Base-by-base conservation (phyloP, 2,113 vertebrate species). In the Pundamilia nyererei region DNA sequence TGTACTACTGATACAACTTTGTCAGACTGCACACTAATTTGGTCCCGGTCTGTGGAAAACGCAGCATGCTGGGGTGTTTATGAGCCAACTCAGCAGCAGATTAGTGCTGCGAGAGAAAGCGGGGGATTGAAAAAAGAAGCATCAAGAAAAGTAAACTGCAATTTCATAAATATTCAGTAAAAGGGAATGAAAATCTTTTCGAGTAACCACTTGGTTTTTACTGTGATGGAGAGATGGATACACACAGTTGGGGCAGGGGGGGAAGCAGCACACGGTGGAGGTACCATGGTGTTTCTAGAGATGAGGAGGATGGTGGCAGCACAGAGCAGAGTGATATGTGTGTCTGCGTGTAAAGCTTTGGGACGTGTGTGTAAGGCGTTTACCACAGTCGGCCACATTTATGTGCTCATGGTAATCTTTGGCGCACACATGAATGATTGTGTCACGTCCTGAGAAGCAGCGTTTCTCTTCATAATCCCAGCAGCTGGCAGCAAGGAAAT, bases 401-500 rank as follows among this genome's bases (percentile, higher is more conserved):
- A 54, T 49, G 68, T 83, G 83, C 65, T 87, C 75, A 15, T 82
- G 29, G 54, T 89, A 90, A 86, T 92, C 84, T 77, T 82, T 19
- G 31, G 24, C 49, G 80, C 49, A 58, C 77, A 82, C 86, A 53
- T 56, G 62, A 87, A 79, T 31, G 72, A 49, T 58, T 68, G 77
- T 90, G 77, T 89, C 88, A 82, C 84, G 29, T 89, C 84, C 89
- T 72, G 83, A 68, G 87, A 55, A 90, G 79, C 86, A 83, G 80
- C 87, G 35, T 79, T 94, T 90, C 87, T 90, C 84, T 82, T 86
- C 35, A 79, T 93, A 95, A 93, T 95, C 93, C 89, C 84, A 53
- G 87, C 65, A 80, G 83, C 53, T 80, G 85, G 86, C 75, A 55
- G 89, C 47, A 56, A 90, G 87, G 84, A 92, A 91, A 90, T 89